phyloP scores from a whole-genome alignment of 2,113 vertebrate genomes.

The Sisor rabdophorus region DNA sequence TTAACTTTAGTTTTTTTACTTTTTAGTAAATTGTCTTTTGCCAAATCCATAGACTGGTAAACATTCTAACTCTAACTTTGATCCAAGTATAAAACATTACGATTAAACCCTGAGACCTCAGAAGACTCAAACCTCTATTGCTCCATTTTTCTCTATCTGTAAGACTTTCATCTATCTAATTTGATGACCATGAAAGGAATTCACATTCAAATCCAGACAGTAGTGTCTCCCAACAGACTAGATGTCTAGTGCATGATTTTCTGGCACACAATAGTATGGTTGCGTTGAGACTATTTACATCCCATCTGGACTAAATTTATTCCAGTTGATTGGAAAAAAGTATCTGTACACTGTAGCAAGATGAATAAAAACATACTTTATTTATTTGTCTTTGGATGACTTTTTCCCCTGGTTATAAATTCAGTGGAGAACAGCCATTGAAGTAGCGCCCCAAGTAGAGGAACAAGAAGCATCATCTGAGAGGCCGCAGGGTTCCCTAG shows the following conservation, averaged over 20 bases:
- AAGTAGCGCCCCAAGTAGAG: slow-evolving; percentile 45
- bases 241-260: slow-evolving; percentile 10
- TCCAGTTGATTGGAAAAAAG: slow-evolving; percentile 41
- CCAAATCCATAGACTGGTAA: slow-evolving; percentile 33
- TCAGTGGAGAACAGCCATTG: slow-evolving; percentile 53
- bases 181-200: slow-evolving; percentile 9
- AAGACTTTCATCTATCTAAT: neutral
- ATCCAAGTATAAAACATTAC: slow-evolving; percentile 29
- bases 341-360: slow-evolving; percentile 44
- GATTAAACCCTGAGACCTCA: slow-evolving; percentile 25
- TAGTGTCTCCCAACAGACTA: slow-evolving; percentile 10
- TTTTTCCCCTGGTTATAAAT: slow-evolving; percentile 41
- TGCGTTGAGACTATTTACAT: slow-evolving; percentile 29
- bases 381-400: slow-evolving; percentile 56
- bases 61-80: slow-evolving; percentile 18
- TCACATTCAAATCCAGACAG: slow-evolving; percentile 33
- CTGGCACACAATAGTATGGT: neutral
- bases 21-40: neutral
- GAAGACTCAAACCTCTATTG: neutral
- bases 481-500: slow-evolving; percentile 50
- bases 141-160: slow-evolving; percentile 10
- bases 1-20: neutral
- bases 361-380: slow-evolving; percentile 41
- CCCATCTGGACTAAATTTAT: slow-evolving; percentile 40
- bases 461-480: slow-evolving; percentile 60